Percentiles rank a stretch among this genome's conserved stretches.
phyloP scores from a whole-genome alignment of 2,888 invertebrate genomes.

The Aspidiotus destructor region DNA sequence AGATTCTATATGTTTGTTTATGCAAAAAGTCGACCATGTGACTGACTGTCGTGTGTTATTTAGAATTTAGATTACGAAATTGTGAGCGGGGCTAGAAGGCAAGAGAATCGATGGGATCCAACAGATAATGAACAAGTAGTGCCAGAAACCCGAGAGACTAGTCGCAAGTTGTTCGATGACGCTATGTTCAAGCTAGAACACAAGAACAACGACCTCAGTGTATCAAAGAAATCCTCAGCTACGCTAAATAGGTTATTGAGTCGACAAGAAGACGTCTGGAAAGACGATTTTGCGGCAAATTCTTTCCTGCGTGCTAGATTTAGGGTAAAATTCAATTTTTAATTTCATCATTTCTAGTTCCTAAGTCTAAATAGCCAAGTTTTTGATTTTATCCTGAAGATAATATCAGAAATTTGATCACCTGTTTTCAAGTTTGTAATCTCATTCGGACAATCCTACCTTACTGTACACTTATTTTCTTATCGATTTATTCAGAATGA shows the following conservation, averaged over 20 bases:
- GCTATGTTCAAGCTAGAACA: conserved; percentile 98
- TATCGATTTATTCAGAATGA: conserved; percentile 48
- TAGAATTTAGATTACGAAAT: conserved; percentile 95
- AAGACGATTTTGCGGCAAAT: conserved; percentile 88
- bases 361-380: not conserved
- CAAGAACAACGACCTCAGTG: conserved; percentile 65
- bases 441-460: no score
- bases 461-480: no score
- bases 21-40: not conserved
- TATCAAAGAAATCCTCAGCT: conserved; percentile 61
- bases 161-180: conserved; percentile 82
- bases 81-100: conserved; percentile 84
- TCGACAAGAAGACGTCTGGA: conserved; percentile 71
- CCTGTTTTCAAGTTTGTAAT: no score
- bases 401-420: no score
- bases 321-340: conserved; percentile 53
- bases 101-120: conserved; percentile 98
- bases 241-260: conserved; percentile 64
- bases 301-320: conserved; percentile 72
- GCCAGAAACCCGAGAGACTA: conserved; percentile 82
- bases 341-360: conserved; percentile 7
- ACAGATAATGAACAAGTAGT: conserved; percentile 88
- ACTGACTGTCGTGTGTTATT: conserved; percentile 36
- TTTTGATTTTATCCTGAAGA: conserved; percentile 24
- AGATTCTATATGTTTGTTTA: not conserved